These are phyloP conservation scores for Flexamia atlantica DNA, from an alignment of 2,888 invertebrate genomes.

Conservation along the genomic window DNA sequence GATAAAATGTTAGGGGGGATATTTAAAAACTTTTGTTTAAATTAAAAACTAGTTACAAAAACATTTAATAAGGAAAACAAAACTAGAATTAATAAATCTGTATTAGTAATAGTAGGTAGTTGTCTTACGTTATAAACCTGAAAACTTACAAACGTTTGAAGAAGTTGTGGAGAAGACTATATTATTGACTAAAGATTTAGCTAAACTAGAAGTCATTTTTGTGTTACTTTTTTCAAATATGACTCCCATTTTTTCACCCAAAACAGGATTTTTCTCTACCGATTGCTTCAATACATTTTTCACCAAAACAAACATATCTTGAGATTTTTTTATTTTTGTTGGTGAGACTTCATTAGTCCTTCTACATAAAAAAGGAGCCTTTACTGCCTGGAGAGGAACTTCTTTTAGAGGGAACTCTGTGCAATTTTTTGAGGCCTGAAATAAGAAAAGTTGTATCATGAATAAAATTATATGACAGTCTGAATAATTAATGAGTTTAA, in stretches of 20 bases:
- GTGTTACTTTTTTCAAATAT: conserved; percentile 15
- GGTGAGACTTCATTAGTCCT: not conserved
- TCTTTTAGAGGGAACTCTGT: conserved; percentile 35
- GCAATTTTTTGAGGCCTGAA: conserved; percentile 44
- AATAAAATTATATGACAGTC: too few relatives aligned
- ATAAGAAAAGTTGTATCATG: not conserved
- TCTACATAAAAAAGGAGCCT: conserved; percentile 8
- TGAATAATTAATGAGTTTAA: too few relatives aligned
- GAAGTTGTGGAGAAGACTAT: conserved; percentile 39
- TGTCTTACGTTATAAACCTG: too few relatives aligned
- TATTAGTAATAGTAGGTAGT: too few relatives aligned
- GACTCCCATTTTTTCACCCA: conserved; percentile 10
- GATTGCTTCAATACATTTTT: not conserved
- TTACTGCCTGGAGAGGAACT: conserved; percentile 24
- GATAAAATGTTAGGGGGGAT: too few relatives aligned
- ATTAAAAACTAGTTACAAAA: too few relatives aligned
- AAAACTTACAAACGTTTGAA: conserved; percentile 35
- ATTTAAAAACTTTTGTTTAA: too few relatives aligned
- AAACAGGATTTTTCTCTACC: conserved; percentile 1
- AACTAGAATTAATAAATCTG: too few relatives aligned
- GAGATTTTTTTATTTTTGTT: conserved; percentile 6
- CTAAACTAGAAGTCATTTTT: conserved; percentile 20
- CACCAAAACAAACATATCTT: conserved; percentile 22
- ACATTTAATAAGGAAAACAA: too few relatives aligned
- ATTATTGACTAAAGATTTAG: conserved; percentile 24